Evolutionary conservation across 2,113 vertebrate species (phyloP), one percentile per base, ranked within the genome.

Genomic region (Myotis brandtii): DNA sequence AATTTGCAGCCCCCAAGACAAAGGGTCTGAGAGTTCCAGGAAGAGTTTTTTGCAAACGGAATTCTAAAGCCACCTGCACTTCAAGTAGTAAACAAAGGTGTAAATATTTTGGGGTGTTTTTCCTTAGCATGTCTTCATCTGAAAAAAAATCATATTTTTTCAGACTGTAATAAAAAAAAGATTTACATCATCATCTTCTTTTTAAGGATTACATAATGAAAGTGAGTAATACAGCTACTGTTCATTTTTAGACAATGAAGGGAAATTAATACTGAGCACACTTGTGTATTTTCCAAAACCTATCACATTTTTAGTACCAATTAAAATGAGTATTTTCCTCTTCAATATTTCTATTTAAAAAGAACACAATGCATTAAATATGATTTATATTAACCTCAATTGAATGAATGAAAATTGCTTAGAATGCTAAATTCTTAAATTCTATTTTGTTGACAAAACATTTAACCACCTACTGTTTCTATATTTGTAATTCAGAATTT

Each of bases 371-470:
- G 52, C 46, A 92, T 86, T 70, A 83, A 80, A 5, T 2, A 23
- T 40, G 6, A 93, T 37, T 77, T 79, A 32, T 86, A 48, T 64
- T 37, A 84, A n/a, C 48, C 88, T 37, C 56, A 79, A 64, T 80
- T 37, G 5, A 86, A 52, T 77, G 59, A 82, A 89, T 89, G 14
- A 12, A 62, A 93, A 86, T 69, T 52, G 16, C 23, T 80, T 70
- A 92, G 23, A 4, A 82, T 37, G 40, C 10, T 76, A 89, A 66
- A 89, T 59, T 76, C 30, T 69, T 94, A n/a, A 37, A 82, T 86
- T 93, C 10, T n/a, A 52, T 59, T 82, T 86, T 85, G 40, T 66
- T 37, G 7, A 77, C 91, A 93, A 83, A 79, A 54, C 20, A 76
- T 56, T 86, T 81, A 81, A 77, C 10, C 43, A 91, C 43, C 34